Conservation (phyloP, 2,888 invertebrate species). For the Epinotia demarniana region DNA sequence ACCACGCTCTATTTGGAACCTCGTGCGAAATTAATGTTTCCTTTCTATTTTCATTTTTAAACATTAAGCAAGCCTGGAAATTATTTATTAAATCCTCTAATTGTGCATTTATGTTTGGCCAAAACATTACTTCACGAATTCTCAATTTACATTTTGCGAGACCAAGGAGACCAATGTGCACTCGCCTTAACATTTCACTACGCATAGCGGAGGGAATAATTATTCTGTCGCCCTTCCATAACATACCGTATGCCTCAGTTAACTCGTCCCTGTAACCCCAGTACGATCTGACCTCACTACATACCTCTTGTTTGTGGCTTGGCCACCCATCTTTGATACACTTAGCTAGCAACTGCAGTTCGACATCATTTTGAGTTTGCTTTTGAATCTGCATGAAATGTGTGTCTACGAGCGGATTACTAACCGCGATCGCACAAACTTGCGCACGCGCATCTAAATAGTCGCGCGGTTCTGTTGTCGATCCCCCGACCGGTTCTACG, state of each 20-base stretch:
- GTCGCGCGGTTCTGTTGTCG: background rate
- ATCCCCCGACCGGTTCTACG: background rate
- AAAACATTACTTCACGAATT: slow-evolving; percentile 9
- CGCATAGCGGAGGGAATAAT: slow-evolving; percentile 29
- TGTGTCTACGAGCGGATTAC: slow-evolving; percentile 3
- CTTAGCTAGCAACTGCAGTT: slow-evolving; percentile 32
- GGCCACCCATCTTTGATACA: slow-evolving; percentile 44
- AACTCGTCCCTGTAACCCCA: slow-evolving; percentile 44
- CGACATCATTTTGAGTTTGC: slow-evolving; percentile 31
- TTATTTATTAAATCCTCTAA: slow-evolving; percentile 16
- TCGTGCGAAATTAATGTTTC: background rate
- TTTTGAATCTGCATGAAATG: slow-evolving; percentile 19
- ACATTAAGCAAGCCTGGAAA: slow-evolving; percentile 20
- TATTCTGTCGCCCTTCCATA: slow-evolving; percentile 41
- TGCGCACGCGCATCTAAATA: slow-evolving; percentile 6
- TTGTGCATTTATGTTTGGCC: slow-evolving; percentile 16
- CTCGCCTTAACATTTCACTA: slow-evolving; percentile 28
- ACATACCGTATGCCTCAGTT: slow-evolving; percentile 23
- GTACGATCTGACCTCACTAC: slow-evolving; percentile 30
- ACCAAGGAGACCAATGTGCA: no score
- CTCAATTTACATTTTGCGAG: slow-evolving; percentile 19
- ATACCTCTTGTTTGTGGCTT: slow-evolving; percentile 35
- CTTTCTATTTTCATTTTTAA: no score
- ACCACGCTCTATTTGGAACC: background rate
- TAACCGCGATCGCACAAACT: background rate